Evolutionary conservation across 2,888 invertebrate genomes (phyloP), one percentile per base, ranked within the genome.

Genomic region (Cotesia congregata): DNA sequence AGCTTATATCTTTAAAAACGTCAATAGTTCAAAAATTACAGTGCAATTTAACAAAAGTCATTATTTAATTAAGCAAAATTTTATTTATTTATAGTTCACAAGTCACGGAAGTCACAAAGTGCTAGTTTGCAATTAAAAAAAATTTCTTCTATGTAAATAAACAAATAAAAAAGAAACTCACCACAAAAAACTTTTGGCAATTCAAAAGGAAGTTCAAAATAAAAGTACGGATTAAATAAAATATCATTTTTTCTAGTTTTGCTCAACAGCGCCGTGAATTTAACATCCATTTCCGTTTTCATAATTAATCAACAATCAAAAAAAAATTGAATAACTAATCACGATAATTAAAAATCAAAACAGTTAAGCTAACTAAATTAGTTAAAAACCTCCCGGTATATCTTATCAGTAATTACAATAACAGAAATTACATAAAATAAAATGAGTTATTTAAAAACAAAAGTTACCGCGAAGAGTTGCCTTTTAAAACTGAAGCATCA

Each of bases 151-250:
- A 0, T 50, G 41, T 50, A 50, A 50, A 50, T 50, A 59, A 70
- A 30, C 30, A 30, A 30, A 30, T 30, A 30, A 30, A 30, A 6
- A 12, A 70, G 30, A 61, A 50, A 81, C 85, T 85, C 82, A 85
- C 85, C 84, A 78, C 82, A 81, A 67, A 85, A 85, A 20, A 84
- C 83, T 69, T 80, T 81, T 59, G 82, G 80, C 50, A 85, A 78
- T 61, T 50, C 50, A 72, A 85, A 73, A 59, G 83, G 81, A 81
- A 82, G 81, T 79, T 85, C 82, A 72, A 85, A 73, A 64, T 81
- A 82, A 72, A 81, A 78, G 79, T 80, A 79, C 30, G 82, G 74
- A 67, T 83, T 82, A 50, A 83, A 77, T 72, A 85, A 82, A 6
- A 84, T 64, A 62, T 84, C 84, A 77, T 77, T 83, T 68, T 72